Evolutionary conservation across 2,888 invertebrate genomes (phyloP).

Genomic region (Cotesia congregata): DNA sequence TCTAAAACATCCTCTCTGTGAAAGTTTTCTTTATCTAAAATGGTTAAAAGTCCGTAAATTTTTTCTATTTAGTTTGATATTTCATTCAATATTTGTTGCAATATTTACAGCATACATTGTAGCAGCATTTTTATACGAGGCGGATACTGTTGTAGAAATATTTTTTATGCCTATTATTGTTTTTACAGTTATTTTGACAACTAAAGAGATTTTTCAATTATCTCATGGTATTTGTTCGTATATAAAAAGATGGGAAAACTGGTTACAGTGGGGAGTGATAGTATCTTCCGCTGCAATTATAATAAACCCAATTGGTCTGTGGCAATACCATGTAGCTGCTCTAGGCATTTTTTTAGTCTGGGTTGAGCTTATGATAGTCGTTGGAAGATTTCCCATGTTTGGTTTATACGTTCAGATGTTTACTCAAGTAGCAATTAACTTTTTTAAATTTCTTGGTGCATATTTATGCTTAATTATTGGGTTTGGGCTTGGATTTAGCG

Average conservation of each 20-base stretch:
- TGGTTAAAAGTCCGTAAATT: conserved; percentile 88
- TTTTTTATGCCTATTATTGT: conserved; percentile 72
- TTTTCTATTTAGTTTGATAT: conserved; percentile 83
- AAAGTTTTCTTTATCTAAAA: conserved; percentile 87
- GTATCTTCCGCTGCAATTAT: conserved; percentile 63
- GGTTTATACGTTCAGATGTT: conserved; percentile 92
- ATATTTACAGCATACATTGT: conserved; percentile 82
- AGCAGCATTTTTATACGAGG: conserved; percentile 73
- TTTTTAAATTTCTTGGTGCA: conserved; percentile 84
- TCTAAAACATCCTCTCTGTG: conserved; percentile 86
- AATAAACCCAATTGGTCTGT: conserved; percentile 68
- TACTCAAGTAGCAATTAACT: conserved; percentile 84
- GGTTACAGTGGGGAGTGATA: conserved; percentile 85
- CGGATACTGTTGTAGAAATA: conserved; percentile 67
- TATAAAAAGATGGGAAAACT: conserved; percentile 86
- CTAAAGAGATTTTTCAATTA: conserved; percentile 85
- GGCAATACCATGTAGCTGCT: conserved; percentile 87
- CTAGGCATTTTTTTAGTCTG: conserved; percentile 85
- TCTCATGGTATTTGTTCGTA: conserved; percentile 82
- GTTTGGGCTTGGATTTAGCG: conserved; percentile 86
- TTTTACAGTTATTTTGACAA: conserved; percentile 76
- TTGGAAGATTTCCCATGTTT: conserved; percentile 88
- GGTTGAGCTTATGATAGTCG: conserved; percentile 88
- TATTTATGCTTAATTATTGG: conserved; percentile 86
- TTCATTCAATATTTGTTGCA: conserved; percentile 82